These are phyloP conservation scores for Mimas tiliae DNA, from an alignment of 2,888 invertebrate genomes.

Conservation along the genomic window DNA sequence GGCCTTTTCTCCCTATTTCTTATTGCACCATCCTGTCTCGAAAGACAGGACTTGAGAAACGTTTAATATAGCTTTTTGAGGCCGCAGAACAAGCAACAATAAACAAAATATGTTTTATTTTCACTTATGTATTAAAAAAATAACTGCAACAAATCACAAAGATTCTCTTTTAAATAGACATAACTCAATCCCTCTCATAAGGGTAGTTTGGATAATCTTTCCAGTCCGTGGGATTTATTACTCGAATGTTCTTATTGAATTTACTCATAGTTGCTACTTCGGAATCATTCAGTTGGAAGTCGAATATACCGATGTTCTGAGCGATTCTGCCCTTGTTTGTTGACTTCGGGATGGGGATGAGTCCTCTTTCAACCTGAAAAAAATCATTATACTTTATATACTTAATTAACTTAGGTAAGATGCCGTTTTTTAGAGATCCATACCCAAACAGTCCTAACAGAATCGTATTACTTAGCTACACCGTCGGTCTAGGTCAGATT, in stretches of 20 bases:
- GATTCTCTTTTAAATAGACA: neutral
- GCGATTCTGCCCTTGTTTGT: constrained; percentile 82
- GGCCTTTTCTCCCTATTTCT: too few relatives aligned
- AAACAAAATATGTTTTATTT: neutral
- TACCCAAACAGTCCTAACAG: too few relatives aligned
- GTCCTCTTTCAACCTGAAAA: constrained; percentile 82
- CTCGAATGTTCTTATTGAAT: constrained; percentile 74
- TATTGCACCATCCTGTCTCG: too few relatives aligned
- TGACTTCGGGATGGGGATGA: constrained; percentile 87
- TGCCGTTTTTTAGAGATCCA: too few relatives aligned
- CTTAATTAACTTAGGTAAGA: neutral
- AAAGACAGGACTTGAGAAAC: too few relatives aligned
- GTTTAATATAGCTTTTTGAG: neutral
- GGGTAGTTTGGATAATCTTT: constrained; percentile 61
- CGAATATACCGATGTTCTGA: constrained; percentile 86
- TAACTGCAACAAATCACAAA: neutral
- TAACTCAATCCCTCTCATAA: constrained; percentile 41
- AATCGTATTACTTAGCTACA: too few relatives aligned
- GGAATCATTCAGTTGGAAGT: constrained; percentile 82
- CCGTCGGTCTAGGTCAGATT: too few relatives aligned
- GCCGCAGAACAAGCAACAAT: neutral
- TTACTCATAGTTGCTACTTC: constrained; percentile 81
- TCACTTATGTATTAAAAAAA: neutral
- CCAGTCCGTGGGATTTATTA: constrained; percentile 55
- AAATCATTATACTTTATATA: constrained; percentile 13